A percentile compares a stretch with the other conserved stretches of the same genome.
These are phyloP conservation scores for Emys orbicularis DNA, from an alignment of 2,797 vertebrate genomes.

Conservation along the genomic window DNA sequence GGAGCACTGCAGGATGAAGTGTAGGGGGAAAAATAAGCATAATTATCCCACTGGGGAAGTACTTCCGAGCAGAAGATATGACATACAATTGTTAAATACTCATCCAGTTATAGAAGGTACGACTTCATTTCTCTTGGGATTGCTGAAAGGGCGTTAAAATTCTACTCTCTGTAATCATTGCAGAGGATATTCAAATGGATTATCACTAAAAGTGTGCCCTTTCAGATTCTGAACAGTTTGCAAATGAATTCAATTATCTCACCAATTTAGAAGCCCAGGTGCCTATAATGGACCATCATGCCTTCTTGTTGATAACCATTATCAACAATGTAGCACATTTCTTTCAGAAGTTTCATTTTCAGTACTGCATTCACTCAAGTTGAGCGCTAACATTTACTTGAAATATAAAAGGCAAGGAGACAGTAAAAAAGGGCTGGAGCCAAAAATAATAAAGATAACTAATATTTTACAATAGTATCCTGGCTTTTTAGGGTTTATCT, in stretches of 20 bases:
- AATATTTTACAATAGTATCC: not conserved
- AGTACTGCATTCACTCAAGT: not conserved
- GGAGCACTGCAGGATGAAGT: not conserved
- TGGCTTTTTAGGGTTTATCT: not conserved
- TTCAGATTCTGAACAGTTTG: not conserved
- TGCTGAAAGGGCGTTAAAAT: not conserved
- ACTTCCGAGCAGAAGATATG: not conserved
- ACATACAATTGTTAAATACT: not conserved
- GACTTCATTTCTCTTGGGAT: not conserved
- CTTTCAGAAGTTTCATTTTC: conserved; percentile 1
- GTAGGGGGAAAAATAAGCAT: not conserved
- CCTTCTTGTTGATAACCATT: not conserved
- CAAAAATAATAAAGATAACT: not conserved
- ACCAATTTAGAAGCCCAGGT: not conserved
- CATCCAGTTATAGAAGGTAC: not conserved
- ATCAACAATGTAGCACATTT: not conserved
- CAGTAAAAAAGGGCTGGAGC: not conserved
- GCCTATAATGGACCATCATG: not conserved
- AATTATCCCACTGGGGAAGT: conserved; percentile 17
- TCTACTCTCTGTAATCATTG: not conserved
- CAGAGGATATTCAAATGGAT: not conserved
- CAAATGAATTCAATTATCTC: conserved; percentile 12
- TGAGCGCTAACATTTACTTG: not conserved
- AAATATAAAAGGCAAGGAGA: not conserved
- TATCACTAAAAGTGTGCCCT: not conserved